Percentiles rank a stretch among this genome's conserved stretches.
phyloP scores from a whole-genome alignment of 1,140 invertebrate species.

The Zaprionus ghesquierei region DNA sequence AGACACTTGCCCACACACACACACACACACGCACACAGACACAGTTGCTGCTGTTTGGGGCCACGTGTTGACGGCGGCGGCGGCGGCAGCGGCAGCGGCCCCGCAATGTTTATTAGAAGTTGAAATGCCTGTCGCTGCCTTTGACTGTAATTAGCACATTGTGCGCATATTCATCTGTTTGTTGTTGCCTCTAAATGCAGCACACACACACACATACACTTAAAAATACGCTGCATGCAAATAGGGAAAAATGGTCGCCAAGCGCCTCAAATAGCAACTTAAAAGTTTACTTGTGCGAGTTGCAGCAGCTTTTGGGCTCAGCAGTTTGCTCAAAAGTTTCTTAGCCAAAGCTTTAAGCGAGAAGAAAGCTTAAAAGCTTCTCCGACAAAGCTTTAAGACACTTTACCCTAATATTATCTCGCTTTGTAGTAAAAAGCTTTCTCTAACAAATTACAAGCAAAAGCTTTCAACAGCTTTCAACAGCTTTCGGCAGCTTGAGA shows the following conservation, averaged over 20 bases:
- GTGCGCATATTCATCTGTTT: constrained; percentile 38
- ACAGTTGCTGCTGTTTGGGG: constrained; percentile 1
- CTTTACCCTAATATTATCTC: no score
- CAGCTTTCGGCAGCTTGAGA: not conserved
- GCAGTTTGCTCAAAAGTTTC: no score
- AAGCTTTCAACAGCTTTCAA: not conserved
- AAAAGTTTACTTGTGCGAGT: not conserved
- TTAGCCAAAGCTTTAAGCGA: no score
- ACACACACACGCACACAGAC: constrained; percentile 2
- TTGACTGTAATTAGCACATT: constrained; percentile 74
- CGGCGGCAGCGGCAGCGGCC: constrained; percentile 1
- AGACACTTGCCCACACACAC: constrained; percentile 17
- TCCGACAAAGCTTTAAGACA: no score
- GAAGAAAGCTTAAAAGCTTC: no score
- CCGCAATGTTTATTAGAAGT: constrained; percentile 45
- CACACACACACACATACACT: not conserved
- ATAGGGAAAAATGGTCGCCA: not conserved
- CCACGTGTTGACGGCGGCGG: constrained; percentile 28
- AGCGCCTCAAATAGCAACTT: not conserved
- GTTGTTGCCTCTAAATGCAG: constrained; percentile 42
- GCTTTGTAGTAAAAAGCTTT: no score
- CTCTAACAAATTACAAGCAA: no score
- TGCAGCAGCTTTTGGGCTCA: not conserved
- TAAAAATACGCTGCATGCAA: not conserved
- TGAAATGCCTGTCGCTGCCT: constrained; percentile 61